phyloP scores from a whole-genome alignment of 2,113 vertebrate species.

The Ammodytes marinus region DNA sequence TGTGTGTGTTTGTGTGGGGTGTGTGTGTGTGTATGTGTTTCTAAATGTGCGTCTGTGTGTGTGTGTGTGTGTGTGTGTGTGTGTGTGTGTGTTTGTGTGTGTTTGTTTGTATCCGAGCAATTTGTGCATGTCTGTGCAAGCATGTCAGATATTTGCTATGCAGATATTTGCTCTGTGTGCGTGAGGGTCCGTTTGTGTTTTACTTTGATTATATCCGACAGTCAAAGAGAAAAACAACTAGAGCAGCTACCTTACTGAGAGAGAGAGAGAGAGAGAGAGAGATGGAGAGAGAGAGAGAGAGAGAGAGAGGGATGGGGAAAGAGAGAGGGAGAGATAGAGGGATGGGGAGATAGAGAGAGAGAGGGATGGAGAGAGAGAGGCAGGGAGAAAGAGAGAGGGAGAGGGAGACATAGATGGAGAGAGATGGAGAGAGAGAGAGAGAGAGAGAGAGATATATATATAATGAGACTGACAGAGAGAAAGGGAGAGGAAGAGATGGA shows the following conservation, averaged over 20 bases:
- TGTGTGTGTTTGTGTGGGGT: background rate
- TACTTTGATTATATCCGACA: slow-evolving; percentile 36
- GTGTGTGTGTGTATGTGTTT: background rate
- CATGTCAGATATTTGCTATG: background rate
- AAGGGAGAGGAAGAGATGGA: background rate
- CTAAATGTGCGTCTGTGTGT: background rate
- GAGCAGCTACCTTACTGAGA: slow-evolving; percentile 24
- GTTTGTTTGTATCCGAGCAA: background rate
- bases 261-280: background rate
- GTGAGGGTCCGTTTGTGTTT: slow-evolving; percentile 14
- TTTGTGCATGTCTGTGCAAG: slow-evolving; percentile 18
- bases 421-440: too few relatives aligned
- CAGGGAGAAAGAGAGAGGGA: background rate
- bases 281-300: background rate
- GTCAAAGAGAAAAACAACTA: background rate
- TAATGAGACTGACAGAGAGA: too few relatives aligned
- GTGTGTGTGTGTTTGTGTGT: background rate
- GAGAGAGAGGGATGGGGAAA: background rate
- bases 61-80: background rate
- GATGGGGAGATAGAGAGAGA: background rate
- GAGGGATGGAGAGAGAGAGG: background rate
- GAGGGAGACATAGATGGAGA: background rate
- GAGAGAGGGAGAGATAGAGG: background rate
- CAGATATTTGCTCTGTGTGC: slow-evolving; percentile 9
- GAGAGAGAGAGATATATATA: background rate